These are phyloP conservation scores for Thunnus thynnus DNA, from an alignment of 2,113 vertebrate species.

Conservation along the genomic window DNA sequence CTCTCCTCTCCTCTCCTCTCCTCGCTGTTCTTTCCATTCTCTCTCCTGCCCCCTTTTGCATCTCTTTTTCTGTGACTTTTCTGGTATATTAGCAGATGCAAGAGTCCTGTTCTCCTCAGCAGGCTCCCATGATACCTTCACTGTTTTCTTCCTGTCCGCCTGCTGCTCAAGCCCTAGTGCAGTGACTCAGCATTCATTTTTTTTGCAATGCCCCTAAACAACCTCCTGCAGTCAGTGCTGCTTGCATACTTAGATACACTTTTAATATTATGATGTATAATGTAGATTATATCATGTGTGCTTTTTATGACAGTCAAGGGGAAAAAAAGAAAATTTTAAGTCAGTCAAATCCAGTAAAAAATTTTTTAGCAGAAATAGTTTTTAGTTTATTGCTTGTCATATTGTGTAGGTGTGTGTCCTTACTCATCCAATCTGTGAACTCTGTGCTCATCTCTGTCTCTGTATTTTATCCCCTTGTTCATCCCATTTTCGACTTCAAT, in stretches of 20 bases:
- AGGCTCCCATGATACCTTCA: slow-evolving; percentile 56
- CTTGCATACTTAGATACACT: background rate
- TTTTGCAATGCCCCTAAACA: slow-evolving; percentile 20
- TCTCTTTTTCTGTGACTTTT: slow-evolving; percentile 3
- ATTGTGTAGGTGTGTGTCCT: background rate
- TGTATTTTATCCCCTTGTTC: slow-evolving; percentile 27
- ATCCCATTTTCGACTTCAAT: slow-evolving; percentile 49
- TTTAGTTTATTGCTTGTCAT: background rate
- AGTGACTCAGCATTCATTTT: slow-evolving; percentile 71
- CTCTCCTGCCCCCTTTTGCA: background rate
- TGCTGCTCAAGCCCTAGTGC: slow-evolving; percentile 47
- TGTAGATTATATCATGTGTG: background rate
- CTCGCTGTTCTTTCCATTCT: background rate
- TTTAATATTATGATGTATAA: background rate
- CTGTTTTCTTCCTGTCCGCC: slow-evolving; percentile 55
- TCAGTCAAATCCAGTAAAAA: background rate
- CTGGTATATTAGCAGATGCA: slow-evolving; percentile 58
- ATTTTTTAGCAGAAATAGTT: background rate
- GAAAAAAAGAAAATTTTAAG: background rate
- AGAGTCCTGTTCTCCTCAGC: slow-evolving; percentile 59
- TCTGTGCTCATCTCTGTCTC: slow-evolving; percentile 33
- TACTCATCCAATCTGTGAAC: slow-evolving; percentile 2
- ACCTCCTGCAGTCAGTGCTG: slow-evolving; percentile 25
- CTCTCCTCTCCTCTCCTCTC: background rate
- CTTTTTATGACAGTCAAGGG: background rate